Evolutionary conservation across 2,797 vertebrate species (phyloP).

Genomic region (Etheostoma nigrum): DNA sequence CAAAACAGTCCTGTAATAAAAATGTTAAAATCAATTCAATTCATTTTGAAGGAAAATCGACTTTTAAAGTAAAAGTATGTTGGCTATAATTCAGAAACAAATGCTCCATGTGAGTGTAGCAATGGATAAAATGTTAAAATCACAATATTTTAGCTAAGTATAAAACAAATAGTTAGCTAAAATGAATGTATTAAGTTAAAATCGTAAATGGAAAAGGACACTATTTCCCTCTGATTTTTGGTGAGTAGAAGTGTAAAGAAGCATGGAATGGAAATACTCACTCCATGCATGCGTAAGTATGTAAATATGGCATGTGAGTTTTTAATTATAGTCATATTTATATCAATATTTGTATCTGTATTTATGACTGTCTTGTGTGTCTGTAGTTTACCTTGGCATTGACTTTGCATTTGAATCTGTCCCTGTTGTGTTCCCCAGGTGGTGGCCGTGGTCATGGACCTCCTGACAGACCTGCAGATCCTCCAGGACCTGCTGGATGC

Average conservation of each 20-base stretch:
- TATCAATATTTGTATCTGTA: too few relatives aligned
- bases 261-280: neutral
- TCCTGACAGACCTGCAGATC: constrained; percentile 93
- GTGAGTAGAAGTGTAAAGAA: neutral
- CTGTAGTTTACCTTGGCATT: too few relatives aligned
- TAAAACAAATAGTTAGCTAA: too few relatives aligned
- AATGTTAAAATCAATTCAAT: neutral
- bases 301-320: too few relatives aligned
- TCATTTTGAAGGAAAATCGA: neutral
- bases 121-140: too few relatives aligned
- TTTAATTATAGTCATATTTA: too few relatives aligned
- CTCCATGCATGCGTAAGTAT: too few relatives aligned
- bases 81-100: neutral
- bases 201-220: too few relatives aligned
- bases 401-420: neutral
- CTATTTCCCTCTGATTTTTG: neutral
- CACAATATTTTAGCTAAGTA: too few relatives aligned
- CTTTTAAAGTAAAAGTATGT: neutral
- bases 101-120: neutral
- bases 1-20: neutral
- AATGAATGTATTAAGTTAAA: too few relatives aligned
- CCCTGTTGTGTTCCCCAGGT: constrained; percentile 79
- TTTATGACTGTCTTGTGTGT: too few relatives aligned
- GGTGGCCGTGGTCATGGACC: constrained; percentile 96
- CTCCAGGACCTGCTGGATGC: constrained; percentile 95